Conservation (phyloP, 1,140 invertebrate species). For the Wiebesia pumilae region DNA sequence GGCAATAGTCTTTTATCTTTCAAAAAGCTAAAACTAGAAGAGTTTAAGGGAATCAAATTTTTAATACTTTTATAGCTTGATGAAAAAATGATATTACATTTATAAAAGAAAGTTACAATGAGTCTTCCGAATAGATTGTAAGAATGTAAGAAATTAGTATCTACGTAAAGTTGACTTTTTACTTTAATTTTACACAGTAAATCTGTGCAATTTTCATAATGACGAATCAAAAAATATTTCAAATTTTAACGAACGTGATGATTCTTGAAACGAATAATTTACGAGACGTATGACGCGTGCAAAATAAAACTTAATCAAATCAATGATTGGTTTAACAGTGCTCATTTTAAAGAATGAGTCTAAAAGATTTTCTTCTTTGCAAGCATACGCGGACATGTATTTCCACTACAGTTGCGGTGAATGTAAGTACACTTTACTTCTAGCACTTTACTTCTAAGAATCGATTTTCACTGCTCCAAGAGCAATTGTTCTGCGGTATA, state of each 20-base stretch:
- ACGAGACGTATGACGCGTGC: neutral
- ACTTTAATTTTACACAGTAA: too few species aligned
- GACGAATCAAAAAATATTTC: too few species aligned
- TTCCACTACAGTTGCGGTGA: neutral
- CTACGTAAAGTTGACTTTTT: too few species aligned
- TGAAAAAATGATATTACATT: too few species aligned
- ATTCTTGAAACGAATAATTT: neutral
- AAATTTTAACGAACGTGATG: neutral
- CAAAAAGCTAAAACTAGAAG: too few species aligned
- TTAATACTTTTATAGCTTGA: too few species aligned
- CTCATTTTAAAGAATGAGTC: neutral
- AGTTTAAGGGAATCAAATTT: too few species aligned
- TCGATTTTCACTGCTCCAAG: neutral
- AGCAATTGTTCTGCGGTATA: conserved; percentile 30
- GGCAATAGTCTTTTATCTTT: neutral
- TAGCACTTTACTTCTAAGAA: conserved; percentile 32
- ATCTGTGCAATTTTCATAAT: too few species aligned
- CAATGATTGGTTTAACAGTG: neutral
- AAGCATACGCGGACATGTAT: neutral
- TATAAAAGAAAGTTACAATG: too few species aligned
- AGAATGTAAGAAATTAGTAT: too few species aligned
- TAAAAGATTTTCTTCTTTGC: too few species aligned
- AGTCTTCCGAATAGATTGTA: too few species aligned
- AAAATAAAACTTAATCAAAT: neutral
- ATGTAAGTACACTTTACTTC: conserved; percentile 24